Conservation (phyloP, 2,888 invertebrate genomes). For the Lacanobia wlatinum region DNA sequence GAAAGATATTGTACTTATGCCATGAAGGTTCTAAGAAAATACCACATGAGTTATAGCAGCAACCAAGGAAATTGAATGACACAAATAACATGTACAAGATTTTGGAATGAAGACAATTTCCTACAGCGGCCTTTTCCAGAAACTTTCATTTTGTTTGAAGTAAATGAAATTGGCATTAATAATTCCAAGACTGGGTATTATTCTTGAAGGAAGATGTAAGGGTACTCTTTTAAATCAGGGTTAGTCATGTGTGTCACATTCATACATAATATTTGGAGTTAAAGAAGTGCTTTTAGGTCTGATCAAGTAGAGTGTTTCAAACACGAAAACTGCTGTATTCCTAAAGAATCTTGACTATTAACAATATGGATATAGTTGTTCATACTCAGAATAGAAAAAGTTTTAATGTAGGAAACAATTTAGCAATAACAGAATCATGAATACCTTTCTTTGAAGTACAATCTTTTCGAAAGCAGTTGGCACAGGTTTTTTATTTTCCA, state of each 20-base stretch:
- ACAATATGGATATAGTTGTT: slow-evolving; percentile 2
- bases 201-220: slow-evolving; percentile 1
- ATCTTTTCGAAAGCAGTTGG: slow-evolving; percentile 20
- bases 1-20: neutral
- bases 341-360: slow-evolving; percentile 10
- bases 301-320: neutral
- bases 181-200: slow-evolving; percentile 19
- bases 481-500: slow-evolving; percentile 19
- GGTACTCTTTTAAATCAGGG: slow-evolving; percentile 31
- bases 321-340: neutral
- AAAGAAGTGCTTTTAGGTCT: neutral
- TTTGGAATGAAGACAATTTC: slow-evolving; percentile 17
- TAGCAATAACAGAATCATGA: slow-evolving; percentile 32
- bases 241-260: neutral
- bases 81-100: slow-evolving; percentile 2
- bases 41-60: neutral
- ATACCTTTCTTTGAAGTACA: slow-evolving; percentile 27
- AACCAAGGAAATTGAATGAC: slow-evolving; percentile 10
- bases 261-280: slow-evolving; percentile 10
- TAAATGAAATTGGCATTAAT: slow-evolving; percentile 10
- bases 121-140: neutral
- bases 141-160: slow-evolving; percentile 11
- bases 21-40: neutral
- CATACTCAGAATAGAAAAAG: neutral
- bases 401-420: slow-evolving; percentile 17